Percentiles rank a stretch among this genome's conserved stretches.
These are phyloP conservation scores for Calameuta filiformis DNA, from an alignment of 2,888 invertebrate genomes.

Conservation along the genomic window DNA sequence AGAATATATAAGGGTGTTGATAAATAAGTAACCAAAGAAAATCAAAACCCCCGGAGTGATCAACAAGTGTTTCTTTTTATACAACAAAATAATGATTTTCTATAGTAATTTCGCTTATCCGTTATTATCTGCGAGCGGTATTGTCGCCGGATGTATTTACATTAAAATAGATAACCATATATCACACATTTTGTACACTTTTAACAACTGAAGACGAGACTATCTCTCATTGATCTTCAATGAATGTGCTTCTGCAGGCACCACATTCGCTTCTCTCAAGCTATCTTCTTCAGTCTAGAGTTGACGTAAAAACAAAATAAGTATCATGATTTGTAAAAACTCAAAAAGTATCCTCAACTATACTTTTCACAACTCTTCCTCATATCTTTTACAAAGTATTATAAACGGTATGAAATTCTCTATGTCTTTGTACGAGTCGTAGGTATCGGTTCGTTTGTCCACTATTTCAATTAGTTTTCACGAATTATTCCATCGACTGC, in stretches of 20 bases:
- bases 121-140: slow-evolving; percentile 35
- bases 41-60: slow-evolving; percentile 49
- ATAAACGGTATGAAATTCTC: slow-evolving; percentile 55
- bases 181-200: slow-evolving; percentile 61
- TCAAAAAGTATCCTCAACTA: slow-evolving; percentile 29
- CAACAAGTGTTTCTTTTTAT: slow-evolving; percentile 53
- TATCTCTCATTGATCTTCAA: slow-evolving; percentile 12
- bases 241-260: slow-evolving; percentile 7
- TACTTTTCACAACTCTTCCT: slow-evolving; percentile 10
- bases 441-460: slow-evolving; percentile 10
- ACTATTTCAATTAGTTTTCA: slow-evolving; percentile 9
- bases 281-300: slow-evolving; percentile 2
- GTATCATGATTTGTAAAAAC: slow-evolving; percentile 7
- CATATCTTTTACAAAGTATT: slow-evolving; percentile 37
- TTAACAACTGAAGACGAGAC: slow-evolving; percentile 43
- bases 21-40: slow-evolving; percentile 50
- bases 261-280: slow-evolving; percentile 12
- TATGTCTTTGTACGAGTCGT: slow-evolving; percentile 39
- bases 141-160: slow-evolving; percentile 45
- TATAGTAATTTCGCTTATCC: slow-evolving; percentile 35
- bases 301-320: slow-evolving; percentile 2
- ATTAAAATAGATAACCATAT: slow-evolving; percentile 51
- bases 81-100: slow-evolving; percentile 58
- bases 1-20: slow-evolving; percentile 36
- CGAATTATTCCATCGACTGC: slow-evolving; percentile 34